A percentile compares a stretch with the other conserved stretches of the same genome.
phyloP scores from a whole-genome alignment of 30 jellyfish, hydroid and myxozoan species.

The Hydractinia symbiolongicarpus region DNA sequence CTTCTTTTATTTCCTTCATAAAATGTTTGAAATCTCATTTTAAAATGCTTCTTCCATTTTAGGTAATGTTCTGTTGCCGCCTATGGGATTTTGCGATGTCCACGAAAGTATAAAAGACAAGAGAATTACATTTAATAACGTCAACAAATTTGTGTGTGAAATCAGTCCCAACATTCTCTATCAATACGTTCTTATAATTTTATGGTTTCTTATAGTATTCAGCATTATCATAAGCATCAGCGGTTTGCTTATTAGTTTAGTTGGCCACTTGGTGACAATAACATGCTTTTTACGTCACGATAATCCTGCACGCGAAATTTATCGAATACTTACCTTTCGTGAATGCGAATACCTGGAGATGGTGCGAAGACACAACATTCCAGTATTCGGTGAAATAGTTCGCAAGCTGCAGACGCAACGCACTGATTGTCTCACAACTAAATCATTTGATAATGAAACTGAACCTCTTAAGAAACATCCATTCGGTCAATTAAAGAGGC shows the following conservation, averaged over 20 bases:
- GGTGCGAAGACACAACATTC: conserved; percentile 42
- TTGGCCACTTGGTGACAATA: conserved; percentile 36
- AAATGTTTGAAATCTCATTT: neutral
- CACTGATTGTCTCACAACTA: conserved; percentile 14
- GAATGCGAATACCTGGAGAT: conserved; percentile 40
- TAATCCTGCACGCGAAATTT: conserved; percentile 37
- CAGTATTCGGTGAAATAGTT: conserved; percentile 38
- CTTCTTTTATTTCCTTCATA: neutral
- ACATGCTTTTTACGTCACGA: conserved; percentile 41
- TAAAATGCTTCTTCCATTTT: neutral
- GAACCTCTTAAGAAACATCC: neutral
- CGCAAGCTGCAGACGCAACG: conserved; percentile 26
- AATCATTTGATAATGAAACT: conserved; percentile 22
- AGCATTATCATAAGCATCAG: conserved; percentile 31
- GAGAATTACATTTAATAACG: neutral
- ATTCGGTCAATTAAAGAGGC: no score
- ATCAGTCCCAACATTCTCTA: conserved; percentile 37
- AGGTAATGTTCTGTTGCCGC: conserved; percentile 41
- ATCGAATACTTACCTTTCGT: conserved; percentile 31
- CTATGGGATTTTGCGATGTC: conserved; percentile 39
- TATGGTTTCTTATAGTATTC: conserved; percentile 38
- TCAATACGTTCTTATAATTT: conserved; percentile 31
- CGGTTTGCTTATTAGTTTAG: conserved; percentile 28
- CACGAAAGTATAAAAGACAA: conserved; percentile 19
- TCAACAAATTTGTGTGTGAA: conserved; percentile 25